Conservation (phyloP, 2,888 invertebrate genomes). For the Idaea dimidiata region DNA sequence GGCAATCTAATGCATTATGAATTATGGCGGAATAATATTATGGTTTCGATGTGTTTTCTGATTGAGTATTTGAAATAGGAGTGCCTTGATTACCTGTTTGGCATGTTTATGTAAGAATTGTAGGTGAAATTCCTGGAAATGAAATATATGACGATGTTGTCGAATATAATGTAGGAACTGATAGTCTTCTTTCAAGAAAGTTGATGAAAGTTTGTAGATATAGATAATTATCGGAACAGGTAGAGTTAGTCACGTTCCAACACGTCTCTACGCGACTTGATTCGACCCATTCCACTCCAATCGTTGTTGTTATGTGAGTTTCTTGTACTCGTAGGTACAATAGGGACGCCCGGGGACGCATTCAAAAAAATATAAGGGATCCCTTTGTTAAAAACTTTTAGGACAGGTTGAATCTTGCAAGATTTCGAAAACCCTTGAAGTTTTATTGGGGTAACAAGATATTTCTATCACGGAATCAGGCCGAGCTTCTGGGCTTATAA, state of each 20-base stretch:
- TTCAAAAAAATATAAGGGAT: constrained; percentile 37
- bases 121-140: not conserved
- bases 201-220: not conserved
- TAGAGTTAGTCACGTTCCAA: constrained; percentile 23
- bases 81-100: constrained; percentile 23
- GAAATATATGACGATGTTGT: constrained; percentile 13
- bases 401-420: constrained; percentile 41
- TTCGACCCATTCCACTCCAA: constrained; percentile 25
- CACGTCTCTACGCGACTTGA: constrained; percentile 27
- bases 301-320: constrained; percentile 29
- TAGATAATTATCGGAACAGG: constrained; percentile 31
- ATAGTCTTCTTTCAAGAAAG: not conserved
- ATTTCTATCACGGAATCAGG: not conserved
- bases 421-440: constrained; percentile 22
- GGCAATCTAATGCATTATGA: constrained; percentile 45
- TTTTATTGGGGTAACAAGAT: constrained; percentile 2
- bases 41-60: constrained; percentile 18
- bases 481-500: not conserved
- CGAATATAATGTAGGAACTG: constrained; percentile 5
- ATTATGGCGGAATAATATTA: constrained; percentile 38
- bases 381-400: constrained; percentile 28
- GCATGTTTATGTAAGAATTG: constrained; percentile 2
- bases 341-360: constrained; percentile 36
- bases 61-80: constrained; percentile 1
- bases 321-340: constrained; percentile 35